Percentiles rank a stretch among this genome's conserved stretches.
These are phyloP conservation scores for Clangula hyemalis DNA, from an alignment of 2,797 vertebrate species.

Conservation along the genomic window DNA sequence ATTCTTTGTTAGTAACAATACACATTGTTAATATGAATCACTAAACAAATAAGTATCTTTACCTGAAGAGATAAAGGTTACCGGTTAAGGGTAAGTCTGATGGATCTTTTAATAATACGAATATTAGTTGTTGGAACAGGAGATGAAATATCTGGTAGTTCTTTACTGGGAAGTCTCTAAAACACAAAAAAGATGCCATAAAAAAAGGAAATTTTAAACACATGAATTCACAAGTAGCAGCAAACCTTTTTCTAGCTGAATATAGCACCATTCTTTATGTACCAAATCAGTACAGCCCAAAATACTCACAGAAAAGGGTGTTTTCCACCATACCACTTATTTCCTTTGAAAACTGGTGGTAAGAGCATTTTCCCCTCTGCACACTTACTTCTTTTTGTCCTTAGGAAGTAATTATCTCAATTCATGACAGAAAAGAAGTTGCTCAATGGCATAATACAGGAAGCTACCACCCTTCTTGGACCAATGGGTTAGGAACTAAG, in stretches of 20 bases:
- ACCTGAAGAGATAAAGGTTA: conserved; percentile 80
- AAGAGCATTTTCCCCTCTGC: not conserved
- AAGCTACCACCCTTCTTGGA: not conserved
- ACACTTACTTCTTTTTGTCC: not conserved
- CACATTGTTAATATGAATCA: not conserved
- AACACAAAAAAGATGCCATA: conserved; percentile 39
- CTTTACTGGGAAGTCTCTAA: conserved; percentile 95
- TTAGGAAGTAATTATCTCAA: no score
- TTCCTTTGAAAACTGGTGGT: not conserved
- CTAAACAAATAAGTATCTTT: conserved; percentile 56
- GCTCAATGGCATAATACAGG: not conserved
- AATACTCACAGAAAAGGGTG: not conserved
- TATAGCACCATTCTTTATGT: not conserved
- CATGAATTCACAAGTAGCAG: not conserved
- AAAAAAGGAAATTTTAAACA: not conserved
- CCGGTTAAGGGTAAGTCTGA: conserved; percentile 95
- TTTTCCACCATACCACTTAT: not conserved
- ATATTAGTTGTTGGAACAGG: conserved; percentile 91
- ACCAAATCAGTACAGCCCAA: not conserved
- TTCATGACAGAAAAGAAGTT: not conserved
- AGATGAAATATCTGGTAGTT: conserved; percentile 94
- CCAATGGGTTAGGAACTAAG: not conserved
- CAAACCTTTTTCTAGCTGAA: not conserved
- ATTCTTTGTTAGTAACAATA: not conserved
- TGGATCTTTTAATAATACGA: conserved; percentile 95